A percentile compares a stretch with the other conserved stretches of the same genome.
These are phyloP conservation scores for Muscicapa adusta DNA, from an alignment of 2,113 vertebrate genomes.

Conservation along the genomic window DNA sequence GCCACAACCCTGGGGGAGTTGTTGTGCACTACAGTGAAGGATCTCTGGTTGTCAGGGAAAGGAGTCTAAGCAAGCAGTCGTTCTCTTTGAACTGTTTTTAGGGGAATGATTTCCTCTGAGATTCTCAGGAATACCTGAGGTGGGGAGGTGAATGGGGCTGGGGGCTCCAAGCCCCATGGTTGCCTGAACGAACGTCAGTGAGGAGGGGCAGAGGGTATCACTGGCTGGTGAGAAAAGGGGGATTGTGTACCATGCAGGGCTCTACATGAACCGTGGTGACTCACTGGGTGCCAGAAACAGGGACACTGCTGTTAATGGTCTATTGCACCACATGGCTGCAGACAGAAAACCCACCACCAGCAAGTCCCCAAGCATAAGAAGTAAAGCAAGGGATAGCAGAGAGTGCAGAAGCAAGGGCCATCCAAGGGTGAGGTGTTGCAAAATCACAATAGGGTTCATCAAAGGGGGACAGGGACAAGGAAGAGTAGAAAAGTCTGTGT, in stretches of 20 bases:
- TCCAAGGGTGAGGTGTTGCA: not conserved
- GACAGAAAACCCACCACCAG: not conserved
- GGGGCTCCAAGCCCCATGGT: not conserved
- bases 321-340: not conserved
- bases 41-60: not conserved
- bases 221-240: not conserved
- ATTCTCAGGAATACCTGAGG: not conserved
- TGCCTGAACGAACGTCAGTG: not conserved
- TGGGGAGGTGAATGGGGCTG: not conserved
- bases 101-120: not conserved
- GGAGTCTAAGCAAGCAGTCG: not conserved
- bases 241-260: fast-evolving
- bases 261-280: not conserved
- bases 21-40: not conserved
- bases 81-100: not conserved
- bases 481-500: not conserved
- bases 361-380: not conserved
- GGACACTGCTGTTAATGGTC: not conserved
- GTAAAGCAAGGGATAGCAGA: not conserved
- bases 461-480: not conserved
- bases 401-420: not conserved
- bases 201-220: not conserved
- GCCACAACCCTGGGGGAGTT: not conserved
- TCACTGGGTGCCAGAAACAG: not conserved
- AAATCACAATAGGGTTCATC: not conserved